Conservation (phyloP, 2,113 vertebrate genomes). For the Perca schrenkii region DNA sequence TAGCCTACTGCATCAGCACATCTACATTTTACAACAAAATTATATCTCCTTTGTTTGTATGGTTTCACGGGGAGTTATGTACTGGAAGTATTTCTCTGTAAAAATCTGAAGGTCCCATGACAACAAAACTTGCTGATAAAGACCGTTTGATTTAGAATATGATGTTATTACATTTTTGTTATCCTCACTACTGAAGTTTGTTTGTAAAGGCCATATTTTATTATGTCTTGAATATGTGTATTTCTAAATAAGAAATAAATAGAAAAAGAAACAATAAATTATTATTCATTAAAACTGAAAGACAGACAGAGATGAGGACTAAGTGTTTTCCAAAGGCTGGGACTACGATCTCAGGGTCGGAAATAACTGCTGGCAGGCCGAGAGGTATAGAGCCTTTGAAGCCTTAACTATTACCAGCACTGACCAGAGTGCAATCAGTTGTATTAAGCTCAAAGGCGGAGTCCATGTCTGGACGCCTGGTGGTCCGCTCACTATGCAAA, state of each 20-base stretch:
- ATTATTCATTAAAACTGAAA: not conserved
- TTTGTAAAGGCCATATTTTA: not conserved
- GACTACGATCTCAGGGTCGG: conserved; percentile 51
- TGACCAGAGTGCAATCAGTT: conserved; percentile 78
- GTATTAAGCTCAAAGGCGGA: conserved; percentile 73
- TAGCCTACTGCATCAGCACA: too few species aligned
- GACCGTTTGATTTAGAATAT: not conserved
- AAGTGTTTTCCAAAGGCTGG: conserved; percentile 44
- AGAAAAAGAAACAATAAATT: not conserved
- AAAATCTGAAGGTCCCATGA: not conserved
- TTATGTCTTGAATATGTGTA: not conserved
- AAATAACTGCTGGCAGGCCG: conserved; percentile 73
- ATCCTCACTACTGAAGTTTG: not conserved
- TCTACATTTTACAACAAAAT: too few species aligned
- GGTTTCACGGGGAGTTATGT: too few species aligned
- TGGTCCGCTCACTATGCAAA: conserved; percentile 66
- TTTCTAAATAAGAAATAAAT: not conserved
- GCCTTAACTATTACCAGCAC: conserved; percentile 76
- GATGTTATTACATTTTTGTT: not conserved
- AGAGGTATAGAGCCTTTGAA: conserved; percentile 70
- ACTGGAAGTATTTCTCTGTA: too few species aligned
- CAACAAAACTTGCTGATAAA: not conserved
- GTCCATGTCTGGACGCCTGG: conserved; percentile 64
- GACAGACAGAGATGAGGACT: conserved; percentile 26
- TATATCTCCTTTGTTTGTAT: too few species aligned